A percentile compares a stretch with the other conserved stretches of the same genome.
Conservation (phyloP, 2,888 invertebrate species). For the Portevinia maculata region DNA sequence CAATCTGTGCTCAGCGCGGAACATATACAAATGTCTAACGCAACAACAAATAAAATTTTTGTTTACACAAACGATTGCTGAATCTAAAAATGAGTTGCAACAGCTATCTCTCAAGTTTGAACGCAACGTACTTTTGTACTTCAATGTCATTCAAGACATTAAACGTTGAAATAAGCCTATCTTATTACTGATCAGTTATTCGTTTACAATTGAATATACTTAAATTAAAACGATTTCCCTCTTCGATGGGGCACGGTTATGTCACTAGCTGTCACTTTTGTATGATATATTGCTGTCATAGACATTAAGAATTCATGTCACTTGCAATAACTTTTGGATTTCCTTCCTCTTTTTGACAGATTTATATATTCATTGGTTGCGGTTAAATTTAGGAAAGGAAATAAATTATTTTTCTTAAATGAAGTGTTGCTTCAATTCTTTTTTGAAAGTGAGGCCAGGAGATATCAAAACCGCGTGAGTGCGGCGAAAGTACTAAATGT, state of each 20-base stretch:
- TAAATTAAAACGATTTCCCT: not conserved
- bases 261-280: not conserved
- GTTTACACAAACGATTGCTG: too few species aligned
- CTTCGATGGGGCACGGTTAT: not conserved
- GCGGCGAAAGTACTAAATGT: too few species aligned
- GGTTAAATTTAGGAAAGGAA: too few species aligned
- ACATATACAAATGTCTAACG: too few species aligned
- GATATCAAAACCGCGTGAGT: too few species aligned
- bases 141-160: constrained; percentile 7
- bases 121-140: not conserved
- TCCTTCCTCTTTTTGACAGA: not conserved
- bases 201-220: constrained; percentile 3
- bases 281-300: not conserved
- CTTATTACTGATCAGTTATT: constrained; percentile 1
- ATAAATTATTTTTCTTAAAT: too few species aligned
- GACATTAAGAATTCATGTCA: not conserved
- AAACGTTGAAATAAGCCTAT: not conserved
- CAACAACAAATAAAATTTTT: too few species aligned
- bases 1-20: too few species aligned
- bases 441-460: too few species aligned
- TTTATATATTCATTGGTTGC: not conserved
- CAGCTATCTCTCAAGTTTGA: not conserved
- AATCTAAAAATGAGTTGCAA: too few species aligned
- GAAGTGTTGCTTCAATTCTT: too few species aligned
- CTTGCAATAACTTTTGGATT: not conserved